Conservation (phyloP, 2,113 vertebrate species). For the Plotosus lineatus region DNA sequence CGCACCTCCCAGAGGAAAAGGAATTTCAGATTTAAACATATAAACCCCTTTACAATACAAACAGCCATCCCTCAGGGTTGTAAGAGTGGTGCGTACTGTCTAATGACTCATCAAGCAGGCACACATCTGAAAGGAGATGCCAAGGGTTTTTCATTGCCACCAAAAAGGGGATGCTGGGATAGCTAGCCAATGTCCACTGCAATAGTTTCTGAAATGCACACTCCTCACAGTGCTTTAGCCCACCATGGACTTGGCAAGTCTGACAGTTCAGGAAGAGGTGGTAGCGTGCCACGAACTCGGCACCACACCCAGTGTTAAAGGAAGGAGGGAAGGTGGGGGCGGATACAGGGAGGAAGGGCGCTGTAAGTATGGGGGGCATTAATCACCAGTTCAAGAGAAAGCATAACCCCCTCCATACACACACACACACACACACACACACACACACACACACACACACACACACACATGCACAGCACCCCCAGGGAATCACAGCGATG, state of each 20-base stretch:
- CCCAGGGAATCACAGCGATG: constrained; percentile 44
- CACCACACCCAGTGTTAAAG: constrained; percentile 58
- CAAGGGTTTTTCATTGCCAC: constrained; percentile 7
- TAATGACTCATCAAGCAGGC: constrained; percentile 63
- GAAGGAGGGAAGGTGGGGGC: constrained; percentile 61
- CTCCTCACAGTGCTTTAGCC: background rate
- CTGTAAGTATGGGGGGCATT: constrained; percentile 58
- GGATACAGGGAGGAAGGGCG: constrained; percentile 27
- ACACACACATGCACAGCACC: too few relatives aligned
- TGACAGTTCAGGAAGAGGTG: constrained; percentile 3
- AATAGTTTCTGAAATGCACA: constrained; percentile 48
- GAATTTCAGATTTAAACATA: constrained; percentile 82
- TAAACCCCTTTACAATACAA: constrained; percentile 76
- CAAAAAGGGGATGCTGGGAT: background rate
- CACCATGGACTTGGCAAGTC: background rate
- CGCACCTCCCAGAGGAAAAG: constrained; percentile 64
- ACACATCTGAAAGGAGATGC: constrained; percentile 50
- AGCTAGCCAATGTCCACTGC: constrained; percentile 40
- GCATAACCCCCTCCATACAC: constrained; percentile 18
- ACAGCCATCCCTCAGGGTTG: constrained; percentile 78
- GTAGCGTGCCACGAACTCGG: constrained; percentile 56
- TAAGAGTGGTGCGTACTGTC: constrained; percentile 65
- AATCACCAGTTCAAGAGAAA: constrained; percentile 74
- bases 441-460: too few relatives aligned
- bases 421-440: too few relatives aligned